Base-by-base conservation (phyloP, 2,113 vertebrate species). In the Passer montanus region DNA sequence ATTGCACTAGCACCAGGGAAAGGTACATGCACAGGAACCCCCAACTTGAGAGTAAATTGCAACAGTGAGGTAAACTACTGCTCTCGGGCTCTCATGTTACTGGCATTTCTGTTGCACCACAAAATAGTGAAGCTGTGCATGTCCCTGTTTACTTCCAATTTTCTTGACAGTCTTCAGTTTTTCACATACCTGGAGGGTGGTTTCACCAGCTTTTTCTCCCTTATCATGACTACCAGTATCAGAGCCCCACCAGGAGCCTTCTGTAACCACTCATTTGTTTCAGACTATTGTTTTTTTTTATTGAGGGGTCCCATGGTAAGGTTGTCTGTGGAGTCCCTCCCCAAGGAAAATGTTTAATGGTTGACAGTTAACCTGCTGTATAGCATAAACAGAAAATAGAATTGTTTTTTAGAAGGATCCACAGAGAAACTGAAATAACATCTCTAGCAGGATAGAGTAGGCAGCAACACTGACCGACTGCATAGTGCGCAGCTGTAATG, bases 61-160 rank as follows among this genome's bases (percentile, higher is more conserved):
- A 95, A 81, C 84, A 81, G 69, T 9, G 13, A 70, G 50, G 87
- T 91, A 79, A 96, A 69, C 78, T 81, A 72, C 67, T 70, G 72
- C 59, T 88, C 70, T 92, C n/a, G 79, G 66, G 77, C 28, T 74
- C 63, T 96, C 62, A 67, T 82, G 78, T 93, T 94, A 95, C 95
- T 69, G 66, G 74, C 62, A 73, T 91, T 95, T 92, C 84, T 90
- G 26, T 60, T 89, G 80, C 58, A 52, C 47, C 59, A 37, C 59
- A 69, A 79, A 90, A 87, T 2, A 80, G 47, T 16, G 75, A 93
- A 76, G 31, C 35, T 43, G 6, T 35, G 37, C 44, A 78, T 90
- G 64, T 93, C 77, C 88, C 92, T 91, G 73, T 93, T 97, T 92
- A 46, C 50, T 83, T 92, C 60, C 21, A 46, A 50, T 93, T 88